Base-by-base conservation (phyloP, 1,140 invertebrate genomes). In the Philotrypesis tridentata region DNA sequence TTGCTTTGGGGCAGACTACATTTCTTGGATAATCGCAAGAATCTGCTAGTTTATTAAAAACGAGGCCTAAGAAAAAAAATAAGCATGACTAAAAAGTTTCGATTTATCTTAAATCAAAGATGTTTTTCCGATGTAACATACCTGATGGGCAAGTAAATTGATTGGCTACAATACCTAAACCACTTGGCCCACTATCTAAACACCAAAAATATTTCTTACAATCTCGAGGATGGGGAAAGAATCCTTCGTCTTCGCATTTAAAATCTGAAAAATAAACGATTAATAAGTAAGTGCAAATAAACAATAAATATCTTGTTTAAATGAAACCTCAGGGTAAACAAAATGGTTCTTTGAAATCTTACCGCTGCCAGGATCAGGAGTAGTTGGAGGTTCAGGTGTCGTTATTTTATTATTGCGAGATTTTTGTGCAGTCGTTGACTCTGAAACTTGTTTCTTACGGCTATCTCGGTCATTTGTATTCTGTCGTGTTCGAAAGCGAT, bases 141-240 rank as follows among this genome's bases (percentile, higher is more conserved):
- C 95, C 96, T 78, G 97, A 97, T 0, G 97, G 97, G 88, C 97
- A 98, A 4, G 97, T 98, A 87, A 98, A 98, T 86, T 97, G 96
- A 92, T 98, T 97, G 11, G 97, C 96, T 25, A 98, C 96, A 67
- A 98, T 95, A 67, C 97, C 97, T 37, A 97, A 92, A 83, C 97
- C 96, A 8, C 97, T 96, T 0, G 97, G 96, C 2, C 97, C 97
- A 86, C 96, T 97, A 85, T 97, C 96, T 65, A 98, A 91, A 89
- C 97, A 98, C 97, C 97, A 98, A 90, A 97, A 98, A 86, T 98
- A 98, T 88, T 98, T 98, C 88, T 97, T 97, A 90, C 97, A 98
- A 87, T 98, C 97, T 43, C 96, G 93, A 1, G 97, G 97, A 92
- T 98, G 97, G n/a, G 95, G 95, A 91, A 95, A 98, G 91, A 98